A percentile compares a stretch with the other conserved stretches of the same genome.
Evolutionary conservation across 2,888 invertebrate genomes (phyloP).

Genomic region (Yponomeuta malinellus): DNA sequence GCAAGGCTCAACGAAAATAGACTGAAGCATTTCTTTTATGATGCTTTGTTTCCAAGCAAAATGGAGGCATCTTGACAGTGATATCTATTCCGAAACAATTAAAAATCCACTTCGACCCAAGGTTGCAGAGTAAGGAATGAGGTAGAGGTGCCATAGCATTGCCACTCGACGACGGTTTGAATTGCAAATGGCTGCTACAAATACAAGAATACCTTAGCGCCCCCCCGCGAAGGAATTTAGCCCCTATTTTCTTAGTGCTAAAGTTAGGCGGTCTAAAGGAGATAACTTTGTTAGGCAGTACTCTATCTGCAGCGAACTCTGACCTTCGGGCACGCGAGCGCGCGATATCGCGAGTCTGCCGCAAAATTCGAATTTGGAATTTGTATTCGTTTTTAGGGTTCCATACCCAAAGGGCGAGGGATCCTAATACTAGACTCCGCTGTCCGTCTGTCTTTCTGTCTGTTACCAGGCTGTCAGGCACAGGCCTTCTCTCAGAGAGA

Average conservation of each 20-base stretch:
- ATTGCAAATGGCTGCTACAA: slow-evolving; percentile 9
- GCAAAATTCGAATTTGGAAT: slow-evolving; percentile 17
- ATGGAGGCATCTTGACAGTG: slow-evolving; percentile 8
- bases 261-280: neutral
- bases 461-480: too few relatives aligned
- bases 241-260: neutral
- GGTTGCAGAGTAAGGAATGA: slow-evolving; percentile 3
- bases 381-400: neutral
- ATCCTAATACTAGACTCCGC: too few relatives aligned
- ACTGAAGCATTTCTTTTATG: slow-evolving; percentile 7
- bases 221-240: neutral
- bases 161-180: slow-evolving; percentile 8
- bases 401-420: too few relatives aligned
- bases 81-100: slow-evolving; percentile 9
- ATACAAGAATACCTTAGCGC: neutral
- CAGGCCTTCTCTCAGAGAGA: too few relatives aligned
- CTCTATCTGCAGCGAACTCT: slow-evolving; percentile 35
- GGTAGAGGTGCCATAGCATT: slow-evolving; percentile 3
- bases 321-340: slow-evolving; percentile 41
- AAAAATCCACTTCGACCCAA: slow-evolving; percentile 10
- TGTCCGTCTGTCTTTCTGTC: too few relatives aligned
- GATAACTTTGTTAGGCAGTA: slow-evolving; percentile 35
- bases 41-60: neutral
- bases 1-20: slow-evolving; percentile 1
- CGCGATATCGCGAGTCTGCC: slow-evolving; percentile 38